Conservation (phyloP, 1,140 invertebrate genomes). For the Eumaeus atala region DNA sequence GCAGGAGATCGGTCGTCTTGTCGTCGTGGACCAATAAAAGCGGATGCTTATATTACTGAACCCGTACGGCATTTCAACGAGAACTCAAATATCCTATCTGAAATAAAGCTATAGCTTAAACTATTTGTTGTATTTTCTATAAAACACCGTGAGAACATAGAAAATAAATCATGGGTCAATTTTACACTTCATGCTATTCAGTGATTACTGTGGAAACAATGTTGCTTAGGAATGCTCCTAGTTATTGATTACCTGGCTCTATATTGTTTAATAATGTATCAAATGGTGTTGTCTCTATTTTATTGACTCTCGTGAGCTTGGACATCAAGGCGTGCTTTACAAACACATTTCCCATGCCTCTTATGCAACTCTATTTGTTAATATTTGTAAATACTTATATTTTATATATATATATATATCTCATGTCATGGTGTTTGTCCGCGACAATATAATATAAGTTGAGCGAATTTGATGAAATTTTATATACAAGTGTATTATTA, state of each 20-base stretch:
- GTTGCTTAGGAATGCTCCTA: neutral
- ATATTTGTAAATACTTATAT: neutral
- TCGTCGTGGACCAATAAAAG: no score
- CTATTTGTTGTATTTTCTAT: neutral
- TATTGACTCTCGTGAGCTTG: neutral
- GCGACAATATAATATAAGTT: no score
- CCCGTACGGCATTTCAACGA: neutral
- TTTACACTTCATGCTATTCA: conserved; percentile 10
- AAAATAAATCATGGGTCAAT: conserved; percentile 2
- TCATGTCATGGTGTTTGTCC: no score
- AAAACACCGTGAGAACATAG: conserved; percentile 9
- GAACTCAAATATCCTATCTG: neutral
- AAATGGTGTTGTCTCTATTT: neutral
- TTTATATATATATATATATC: no score
- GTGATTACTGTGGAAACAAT: conserved; percentile 3
- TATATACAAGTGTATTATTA: no score
- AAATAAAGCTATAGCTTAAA: neutral
- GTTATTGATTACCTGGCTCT: neutral
- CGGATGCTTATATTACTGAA: no score
- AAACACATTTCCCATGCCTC: neutral
- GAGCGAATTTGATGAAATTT: no score
- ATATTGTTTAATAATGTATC: neutral
- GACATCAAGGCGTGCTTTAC: neutral
- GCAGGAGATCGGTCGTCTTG: no score
- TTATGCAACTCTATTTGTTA: neutral